Conservation (phyloP, 1,140 invertebrate genomes). For the Hyposmocoma kahamanoa region DNA sequence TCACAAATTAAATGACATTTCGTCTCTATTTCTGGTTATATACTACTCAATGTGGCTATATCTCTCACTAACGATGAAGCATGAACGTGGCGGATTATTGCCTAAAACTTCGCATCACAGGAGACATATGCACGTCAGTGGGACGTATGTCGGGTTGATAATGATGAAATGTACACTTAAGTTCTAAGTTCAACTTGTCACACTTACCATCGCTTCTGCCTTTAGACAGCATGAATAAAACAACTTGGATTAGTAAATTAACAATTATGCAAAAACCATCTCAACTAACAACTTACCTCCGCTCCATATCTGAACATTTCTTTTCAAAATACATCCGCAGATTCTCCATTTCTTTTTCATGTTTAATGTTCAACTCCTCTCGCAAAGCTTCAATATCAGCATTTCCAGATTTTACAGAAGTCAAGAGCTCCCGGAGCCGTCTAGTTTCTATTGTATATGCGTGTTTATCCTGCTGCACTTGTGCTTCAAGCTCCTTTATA, state of each 20-base stretch:
- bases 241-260: constrained; percentile 4
- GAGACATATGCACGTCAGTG: too few species aligned
- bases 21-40: too few species aligned
- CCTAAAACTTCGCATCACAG: too few species aligned
- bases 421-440: constrained; percentile 57
- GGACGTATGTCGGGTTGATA: too few species aligned
- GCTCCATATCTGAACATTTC: constrained; percentile 84
- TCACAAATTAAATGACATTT: too few species aligned
- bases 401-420: constrained; percentile 69
- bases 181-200: too few species aligned
- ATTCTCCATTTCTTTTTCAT: constrained; percentile 84
- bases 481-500: constrained; percentile 59
- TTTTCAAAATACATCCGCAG: constrained; percentile 84
- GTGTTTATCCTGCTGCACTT: constrained; percentile 58
- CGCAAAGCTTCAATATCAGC: constrained; percentile 71
- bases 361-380: constrained; percentile 75
- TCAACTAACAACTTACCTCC: constrained; percentile 74
- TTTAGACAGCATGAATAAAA: too few species aligned
- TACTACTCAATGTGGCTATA: too few species aligned
- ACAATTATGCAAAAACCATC: not conserved
- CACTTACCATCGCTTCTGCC: too few species aligned
- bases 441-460: constrained; percentile 60
- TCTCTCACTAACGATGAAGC: too few species aligned
- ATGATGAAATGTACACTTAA: too few species aligned
- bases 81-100: too few species aligned